A percentile compares a stretch with the other conserved stretches of the same genome.
Evolutionary conservation across 2,113 vertebrate genomes (phyloP).

Genomic region (Rhombomys opimus): DNA sequence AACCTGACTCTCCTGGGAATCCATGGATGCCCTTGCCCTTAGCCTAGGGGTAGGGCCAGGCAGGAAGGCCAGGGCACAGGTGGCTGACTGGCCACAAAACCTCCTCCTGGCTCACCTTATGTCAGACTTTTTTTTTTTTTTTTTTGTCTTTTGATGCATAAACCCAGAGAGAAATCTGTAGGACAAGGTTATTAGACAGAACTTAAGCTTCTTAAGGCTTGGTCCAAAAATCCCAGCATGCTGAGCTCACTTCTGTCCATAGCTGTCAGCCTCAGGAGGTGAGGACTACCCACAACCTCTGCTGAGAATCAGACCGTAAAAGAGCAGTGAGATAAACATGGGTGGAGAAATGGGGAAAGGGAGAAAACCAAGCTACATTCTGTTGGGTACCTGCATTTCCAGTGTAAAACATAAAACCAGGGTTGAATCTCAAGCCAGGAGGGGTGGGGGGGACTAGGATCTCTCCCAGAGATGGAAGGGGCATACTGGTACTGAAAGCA

Average conservation of each 20-base stretch:
- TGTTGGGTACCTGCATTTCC: accelerated
- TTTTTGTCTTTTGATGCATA: neutral
- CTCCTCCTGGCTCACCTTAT: neutral
- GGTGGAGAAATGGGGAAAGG: neutral
- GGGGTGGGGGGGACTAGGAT: neutral
- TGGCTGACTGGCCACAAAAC: neutral
- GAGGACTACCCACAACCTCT: neutral
- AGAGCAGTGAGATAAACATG: neutral
- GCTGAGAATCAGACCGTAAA: neutral
- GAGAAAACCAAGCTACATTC: accelerated
- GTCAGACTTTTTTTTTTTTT: neutral
- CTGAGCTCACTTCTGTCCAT: neutral
- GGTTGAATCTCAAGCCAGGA: neutral
- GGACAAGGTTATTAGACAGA: neutral
- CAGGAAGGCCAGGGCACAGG: neutral
- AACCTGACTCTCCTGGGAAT: too few relatives aligned
- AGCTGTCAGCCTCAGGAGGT: neutral
- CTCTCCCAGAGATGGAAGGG: neutral
- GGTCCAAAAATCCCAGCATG: neutral
- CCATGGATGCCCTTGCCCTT: neutral
- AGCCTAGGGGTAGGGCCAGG: neutral
- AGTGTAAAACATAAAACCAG: neutral
- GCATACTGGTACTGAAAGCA: too few relatives aligned
- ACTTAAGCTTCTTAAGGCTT: neutral
- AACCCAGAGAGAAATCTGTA: neutral